Evolutionary conservation across 2,888 invertebrate genomes (phyloP).

Genomic region (Drosophila niveifrons): DNA sequence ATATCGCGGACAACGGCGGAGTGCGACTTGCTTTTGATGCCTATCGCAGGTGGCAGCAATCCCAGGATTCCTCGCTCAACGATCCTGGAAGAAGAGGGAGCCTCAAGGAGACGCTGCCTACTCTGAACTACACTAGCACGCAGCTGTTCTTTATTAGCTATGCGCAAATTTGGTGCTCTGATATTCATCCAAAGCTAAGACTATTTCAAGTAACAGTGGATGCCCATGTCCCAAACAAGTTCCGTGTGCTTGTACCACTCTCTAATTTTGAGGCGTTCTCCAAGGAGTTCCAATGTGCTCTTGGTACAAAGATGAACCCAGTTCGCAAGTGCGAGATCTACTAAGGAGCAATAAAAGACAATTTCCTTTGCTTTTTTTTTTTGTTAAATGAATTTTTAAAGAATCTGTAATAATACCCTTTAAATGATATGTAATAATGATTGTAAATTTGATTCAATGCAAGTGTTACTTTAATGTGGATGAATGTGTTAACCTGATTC

Average conservation of each 20-base stretch:
- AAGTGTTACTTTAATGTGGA: too few relatives aligned
- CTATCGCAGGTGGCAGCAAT: conserved; percentile 75
- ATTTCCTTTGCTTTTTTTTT: too few relatives aligned
- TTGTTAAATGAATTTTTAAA: too few relatives aligned
- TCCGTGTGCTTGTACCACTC: conserved; percentile 79
- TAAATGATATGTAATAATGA: too few relatives aligned
- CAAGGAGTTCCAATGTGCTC: conserved; percentile 75
- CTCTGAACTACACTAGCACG: conserved; percentile 72
- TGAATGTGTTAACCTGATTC: too few relatives aligned
- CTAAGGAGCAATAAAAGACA: conserved; percentile 36
- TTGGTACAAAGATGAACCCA: conserved; percentile 78
- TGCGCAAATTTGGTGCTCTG: conserved; percentile 83
- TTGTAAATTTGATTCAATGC: too few relatives aligned
- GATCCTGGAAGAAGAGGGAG: conserved; percentile 27
- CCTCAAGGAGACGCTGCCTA: conserved; percentile 70
- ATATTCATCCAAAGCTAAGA: conserved; percentile 56
- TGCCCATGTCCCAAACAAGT: conserved; percentile 51
- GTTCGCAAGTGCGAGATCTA: conserved; percentile 77
- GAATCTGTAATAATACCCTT: too few relatives aligned
- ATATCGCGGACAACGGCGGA: conserved; percentile 84
- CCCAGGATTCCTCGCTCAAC: conserved; percentile 19
- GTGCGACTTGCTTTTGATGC: conserved; percentile 81
- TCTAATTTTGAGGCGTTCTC: conserved; percentile 81
- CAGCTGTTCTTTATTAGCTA: conserved; percentile 83
- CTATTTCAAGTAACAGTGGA: conserved; percentile 62